A percentile compares a stretch with the other conserved stretches of the same genome.
phyloP scores from a whole-genome alignment of 1,140 invertebrate genomes.

The Carposina sasakii region DNA sequence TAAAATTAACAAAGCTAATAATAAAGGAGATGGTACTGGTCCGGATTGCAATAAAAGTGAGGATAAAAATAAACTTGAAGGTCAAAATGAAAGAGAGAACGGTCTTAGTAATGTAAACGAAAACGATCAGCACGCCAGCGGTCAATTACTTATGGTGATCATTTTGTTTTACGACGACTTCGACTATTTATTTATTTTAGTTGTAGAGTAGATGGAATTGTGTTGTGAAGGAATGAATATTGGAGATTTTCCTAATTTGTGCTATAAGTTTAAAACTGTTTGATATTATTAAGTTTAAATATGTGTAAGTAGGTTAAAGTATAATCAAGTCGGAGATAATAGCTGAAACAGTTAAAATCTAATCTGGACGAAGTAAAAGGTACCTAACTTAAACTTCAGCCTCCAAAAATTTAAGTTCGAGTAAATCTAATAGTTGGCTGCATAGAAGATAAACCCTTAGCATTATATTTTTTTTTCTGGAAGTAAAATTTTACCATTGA shows the following conservation, averaged over 20 bases:
- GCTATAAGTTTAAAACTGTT: neutral
- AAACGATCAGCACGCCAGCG: slow-evolving; percentile 26
- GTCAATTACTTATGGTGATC: slow-evolving; percentile 52
- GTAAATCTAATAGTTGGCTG: too few species aligned
- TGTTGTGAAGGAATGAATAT: slow-evolving; percentile 1
- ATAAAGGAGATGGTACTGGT: slow-evolving; percentile 7
- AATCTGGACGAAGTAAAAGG: too few species aligned
- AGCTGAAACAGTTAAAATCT: too few species aligned
- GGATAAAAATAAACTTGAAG: slow-evolving; percentile 5
- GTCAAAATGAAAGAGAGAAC: slow-evolving; percentile 31
- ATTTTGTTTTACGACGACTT: slow-evolving; percentile 34
- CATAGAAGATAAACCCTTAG: too few species aligned
- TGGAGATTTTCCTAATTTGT: slow-evolving; percentile 4
- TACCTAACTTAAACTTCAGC: too few species aligned
- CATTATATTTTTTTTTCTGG: too few species aligned
- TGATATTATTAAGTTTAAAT: too few species aligned
- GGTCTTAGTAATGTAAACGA: slow-evolving; percentile 14
- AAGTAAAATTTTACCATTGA: too few species aligned
- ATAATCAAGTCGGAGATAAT: too few species aligned
- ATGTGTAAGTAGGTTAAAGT: too few species aligned
- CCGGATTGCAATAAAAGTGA: slow-evolving; percentile 2
- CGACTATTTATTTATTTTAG: slow-evolving; percentile 31
- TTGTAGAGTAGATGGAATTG: slow-evolving; percentile 19
- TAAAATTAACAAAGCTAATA: slow-evolving; percentile 6
- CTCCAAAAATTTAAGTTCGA: too few species aligned